Conservation (phyloP, 2,113 vertebrate genomes). For the Ancistrus triradiatus region DNA sequence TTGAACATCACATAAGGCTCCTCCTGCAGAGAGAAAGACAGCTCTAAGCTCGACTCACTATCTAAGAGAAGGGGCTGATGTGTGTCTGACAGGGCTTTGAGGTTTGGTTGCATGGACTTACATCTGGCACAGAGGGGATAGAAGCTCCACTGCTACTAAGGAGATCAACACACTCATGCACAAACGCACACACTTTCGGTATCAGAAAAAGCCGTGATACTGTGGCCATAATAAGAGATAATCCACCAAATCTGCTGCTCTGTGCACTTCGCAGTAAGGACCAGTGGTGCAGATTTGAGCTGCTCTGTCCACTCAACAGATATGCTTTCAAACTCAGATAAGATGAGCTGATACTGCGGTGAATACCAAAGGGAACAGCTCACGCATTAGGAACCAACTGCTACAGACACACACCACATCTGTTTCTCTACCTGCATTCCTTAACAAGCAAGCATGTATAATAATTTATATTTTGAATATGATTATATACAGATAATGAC, state of each 20-base stretch:
- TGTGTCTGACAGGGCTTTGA: conserved; percentile 22
- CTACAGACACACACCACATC: conserved; percentile 28
- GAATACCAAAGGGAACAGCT: conserved; percentile 35
- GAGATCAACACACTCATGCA: neutral
- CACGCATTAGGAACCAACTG: conserved; percentile 45
- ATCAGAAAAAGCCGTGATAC: conserved; percentile 19
- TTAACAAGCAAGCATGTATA: too few species aligned
- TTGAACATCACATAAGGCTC: conserved; percentile 98
- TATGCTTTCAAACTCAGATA: conserved; percentile 56
- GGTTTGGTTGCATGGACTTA: conserved; percentile 15
- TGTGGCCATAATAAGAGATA: conserved; percentile 57
- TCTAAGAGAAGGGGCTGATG: conserved; percentile 8
- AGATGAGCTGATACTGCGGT: conserved; percentile 53
- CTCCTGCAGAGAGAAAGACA: conserved; percentile 70
- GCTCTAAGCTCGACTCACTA: conserved; percentile 13
- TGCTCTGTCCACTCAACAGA: conserved; percentile 41
- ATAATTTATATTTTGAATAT: too few species aligned
- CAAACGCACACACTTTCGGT: conserved; percentile 6
- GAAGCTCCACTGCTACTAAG: conserved; percentile 9
- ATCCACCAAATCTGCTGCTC: conserved; percentile 55
- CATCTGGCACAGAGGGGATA: conserved; percentile 1
- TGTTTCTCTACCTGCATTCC: too few species aligned
- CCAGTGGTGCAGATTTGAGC: conserved; percentile 35
- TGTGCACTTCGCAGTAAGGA: conserved; percentile 40
- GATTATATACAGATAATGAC: too few species aligned